Percentiles rank a stretch among this genome's conserved stretches.
phyloP scores from a whole-genome alignment of 92 coral and sea anemone genomes.

The Muricea muricata region DNA sequence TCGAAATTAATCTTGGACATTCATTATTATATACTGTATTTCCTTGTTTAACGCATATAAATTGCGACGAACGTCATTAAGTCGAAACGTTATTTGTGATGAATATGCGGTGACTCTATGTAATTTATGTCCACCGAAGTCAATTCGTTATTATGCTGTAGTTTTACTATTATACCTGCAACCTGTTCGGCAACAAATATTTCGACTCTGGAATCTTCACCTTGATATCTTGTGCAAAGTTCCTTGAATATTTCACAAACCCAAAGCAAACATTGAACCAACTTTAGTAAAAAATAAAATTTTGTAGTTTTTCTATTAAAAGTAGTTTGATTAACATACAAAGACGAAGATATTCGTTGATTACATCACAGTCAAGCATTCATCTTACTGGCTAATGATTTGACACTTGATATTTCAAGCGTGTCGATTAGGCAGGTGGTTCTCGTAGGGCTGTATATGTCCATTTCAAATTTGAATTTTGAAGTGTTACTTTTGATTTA shows the following conservation, averaged over 20 bases:
- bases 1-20: no score
- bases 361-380: constrained; percentile 34
- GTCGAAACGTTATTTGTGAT: no score
- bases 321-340: background rate
- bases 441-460: background rate
- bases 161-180: constrained; percentile 10
- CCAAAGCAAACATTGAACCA: background rate
- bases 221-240: no score
- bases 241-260: background rate
- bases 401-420: constrained; percentile 16
- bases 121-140: background rate
- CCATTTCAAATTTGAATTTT: background rate
- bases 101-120: background rate
- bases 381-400: constrained; percentile 11
- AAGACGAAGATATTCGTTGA: constrained; percentile 6
- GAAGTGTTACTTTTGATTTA: no score
- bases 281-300: background rate
- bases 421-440: constrained; percentile 31
- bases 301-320: background rate
- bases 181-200: background rate
- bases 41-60: no score
- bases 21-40: no score
- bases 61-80: no score
- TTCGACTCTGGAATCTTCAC: background rate
- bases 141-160: background rate